phyloP scores from a whole-genome alignment of 2,888 invertebrate genomes.

The Blastobasis lacticolella region DNA sequence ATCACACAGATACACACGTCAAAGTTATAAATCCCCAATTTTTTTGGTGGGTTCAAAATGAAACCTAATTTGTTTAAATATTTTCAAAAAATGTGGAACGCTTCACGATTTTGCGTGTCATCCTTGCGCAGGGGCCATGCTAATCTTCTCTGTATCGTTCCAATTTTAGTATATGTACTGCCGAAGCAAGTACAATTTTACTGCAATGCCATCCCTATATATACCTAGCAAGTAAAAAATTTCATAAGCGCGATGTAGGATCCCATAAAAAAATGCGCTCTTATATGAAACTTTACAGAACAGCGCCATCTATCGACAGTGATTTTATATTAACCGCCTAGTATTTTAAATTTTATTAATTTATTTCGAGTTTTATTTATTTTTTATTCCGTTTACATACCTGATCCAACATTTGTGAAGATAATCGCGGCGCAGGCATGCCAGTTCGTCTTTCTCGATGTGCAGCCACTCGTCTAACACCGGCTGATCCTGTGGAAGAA shows the following conservation, averaged over 20 bases:
- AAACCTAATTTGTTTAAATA: too few relatives aligned
- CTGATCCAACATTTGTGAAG: conserved; percentile 46
- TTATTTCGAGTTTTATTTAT: too few relatives aligned
- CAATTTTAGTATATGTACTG: conserved; percentile 52
- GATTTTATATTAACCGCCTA: too few relatives aligned
- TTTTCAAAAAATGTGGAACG: conserved; percentile 41
- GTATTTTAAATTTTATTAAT: too few relatives aligned
- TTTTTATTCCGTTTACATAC: conserved; percentile 18
- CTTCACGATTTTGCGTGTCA: conserved; percentile 49
- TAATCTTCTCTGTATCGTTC: conserved; percentile 50
- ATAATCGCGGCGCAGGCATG: conserved; percentile 41
- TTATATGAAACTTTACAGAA: too few relatives aligned
- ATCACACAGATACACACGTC: too few relatives aligned
- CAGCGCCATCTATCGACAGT: too few relatives aligned
- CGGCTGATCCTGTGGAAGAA: conserved; percentile 35
- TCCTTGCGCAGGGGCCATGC: conserved; percentile 52
- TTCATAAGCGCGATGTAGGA: conserved; percentile 17
- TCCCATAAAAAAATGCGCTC: too few relatives aligned
- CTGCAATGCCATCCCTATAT: fast-evolving
- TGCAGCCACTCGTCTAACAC: conserved; percentile 45
- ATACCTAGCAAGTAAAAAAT: conserved; percentile 5
- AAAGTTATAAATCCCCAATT: too few relatives aligned
- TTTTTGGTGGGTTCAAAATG: too few relatives aligned
- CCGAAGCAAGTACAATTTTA: conserved; percentile 36
- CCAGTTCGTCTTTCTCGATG: conserved; percentile 36